A percentile compares a stretch with the other conserved stretches of the same genome.
Conservation (phyloP, 2,113 vertebrate species). For the Panthera uncia region DNA sequence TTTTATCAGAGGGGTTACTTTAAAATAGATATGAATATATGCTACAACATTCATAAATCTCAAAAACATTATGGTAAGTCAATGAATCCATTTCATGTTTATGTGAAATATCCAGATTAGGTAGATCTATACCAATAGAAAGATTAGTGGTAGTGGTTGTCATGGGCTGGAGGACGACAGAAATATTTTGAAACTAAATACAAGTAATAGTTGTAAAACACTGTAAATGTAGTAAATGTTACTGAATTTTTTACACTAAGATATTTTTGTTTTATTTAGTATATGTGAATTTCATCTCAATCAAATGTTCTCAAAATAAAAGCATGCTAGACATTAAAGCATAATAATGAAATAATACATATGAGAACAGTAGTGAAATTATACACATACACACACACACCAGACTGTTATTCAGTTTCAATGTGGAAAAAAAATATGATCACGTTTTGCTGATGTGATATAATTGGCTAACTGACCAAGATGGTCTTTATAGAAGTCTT, state of each 20-base stretch:
- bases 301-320: neutral
- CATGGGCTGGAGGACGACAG: neutral
- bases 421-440: neutral
- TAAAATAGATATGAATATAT: neutral
- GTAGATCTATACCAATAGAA: neutral
- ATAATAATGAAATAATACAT: constrained; percentile 68
- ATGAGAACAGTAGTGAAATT: constrained; percentile 61
- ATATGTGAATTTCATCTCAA: neutral
- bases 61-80: neutral
- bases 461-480: neutral
- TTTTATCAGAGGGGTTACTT: neutral
- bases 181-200: neutral
- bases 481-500: neutral
- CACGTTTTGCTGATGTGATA: neutral
- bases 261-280: neutral
- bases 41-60: neutral
- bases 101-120: neutral
- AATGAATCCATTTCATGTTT: neutral
- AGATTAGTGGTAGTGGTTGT: neutral
- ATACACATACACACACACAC: neutral
- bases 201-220: neutral
- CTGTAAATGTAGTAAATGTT: neutral
- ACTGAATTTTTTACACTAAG: neutral
- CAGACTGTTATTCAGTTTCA: neutral
- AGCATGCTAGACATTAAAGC: constrained; percentile 48